Percentiles rank a stretch among this genome's conserved stretches.
phyloP scores from a whole-genome alignment of 1,140 invertebrate species.

The Uloborus diversus region DNA sequence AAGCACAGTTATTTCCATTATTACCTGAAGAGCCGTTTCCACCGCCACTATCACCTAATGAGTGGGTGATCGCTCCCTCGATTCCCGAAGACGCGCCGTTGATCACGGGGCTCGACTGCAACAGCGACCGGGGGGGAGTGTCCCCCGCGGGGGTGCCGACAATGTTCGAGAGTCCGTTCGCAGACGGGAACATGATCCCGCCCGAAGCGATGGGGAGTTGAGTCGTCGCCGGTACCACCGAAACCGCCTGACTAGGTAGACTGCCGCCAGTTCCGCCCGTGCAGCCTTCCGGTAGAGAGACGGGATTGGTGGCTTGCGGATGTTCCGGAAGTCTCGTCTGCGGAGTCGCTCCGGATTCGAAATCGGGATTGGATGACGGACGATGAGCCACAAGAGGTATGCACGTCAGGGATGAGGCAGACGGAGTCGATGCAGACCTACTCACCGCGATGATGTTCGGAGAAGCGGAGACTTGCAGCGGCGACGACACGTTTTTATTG shows the following conservation, averaged over 20 bases:
- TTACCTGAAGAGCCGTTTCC: constrained; percentile 8
- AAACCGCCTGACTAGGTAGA: constrained; percentile 45
- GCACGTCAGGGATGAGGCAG: constrained; percentile 24
- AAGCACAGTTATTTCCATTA: constrained; percentile 74
- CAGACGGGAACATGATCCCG: constrained; percentile 42
- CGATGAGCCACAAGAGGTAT: not conserved
- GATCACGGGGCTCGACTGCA: constrained; percentile 46
- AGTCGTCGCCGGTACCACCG: constrained; percentile 38
- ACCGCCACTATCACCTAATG: constrained; percentile 22
- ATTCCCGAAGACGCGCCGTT: constrained; percentile 49
- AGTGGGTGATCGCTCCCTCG: constrained; percentile 31
- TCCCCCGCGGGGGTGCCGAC: constrained; percentile 40
- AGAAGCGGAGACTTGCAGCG: not conserved
- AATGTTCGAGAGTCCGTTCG: constrained; percentile 30
- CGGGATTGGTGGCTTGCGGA: not conserved
- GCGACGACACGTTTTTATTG: not conserved
- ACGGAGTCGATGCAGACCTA: constrained; percentile 29
- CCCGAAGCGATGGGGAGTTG: constrained; percentile 45
- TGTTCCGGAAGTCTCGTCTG: constrained; percentile 1
- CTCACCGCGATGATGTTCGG: not conserved
- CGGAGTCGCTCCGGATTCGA: not conserved
- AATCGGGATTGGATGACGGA: constrained; percentile 22
- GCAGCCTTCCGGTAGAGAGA: constrained; percentile 36
- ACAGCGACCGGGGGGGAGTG: constrained; percentile 36
- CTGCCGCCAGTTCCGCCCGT: constrained; percentile 51